Evolutionary conservation across 2,113 vertebrate genomes (phyloP).

Genomic region (Lontra canadensis): DNA sequence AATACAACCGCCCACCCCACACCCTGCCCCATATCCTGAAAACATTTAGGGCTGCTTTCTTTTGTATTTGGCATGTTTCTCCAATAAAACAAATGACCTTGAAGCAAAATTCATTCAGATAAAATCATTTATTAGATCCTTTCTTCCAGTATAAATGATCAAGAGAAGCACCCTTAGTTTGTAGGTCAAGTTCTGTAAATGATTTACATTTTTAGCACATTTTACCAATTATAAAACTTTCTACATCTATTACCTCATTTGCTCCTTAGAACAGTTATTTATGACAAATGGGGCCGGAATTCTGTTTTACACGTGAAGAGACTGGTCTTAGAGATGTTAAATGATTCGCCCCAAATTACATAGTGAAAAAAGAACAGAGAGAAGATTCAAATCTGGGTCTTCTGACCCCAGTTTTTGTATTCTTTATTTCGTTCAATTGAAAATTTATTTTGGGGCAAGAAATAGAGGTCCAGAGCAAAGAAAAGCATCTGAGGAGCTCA

Average conservation of each 20-base stretch:
- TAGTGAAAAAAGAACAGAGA: background rate
- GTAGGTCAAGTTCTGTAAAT: background rate
- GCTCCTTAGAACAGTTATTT: background rate
- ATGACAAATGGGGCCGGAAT: background rate
- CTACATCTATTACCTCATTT: background rate
- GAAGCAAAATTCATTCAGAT: background rate
- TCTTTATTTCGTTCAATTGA: background rate
- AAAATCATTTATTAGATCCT: background rate
- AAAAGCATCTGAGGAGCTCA: background rate
- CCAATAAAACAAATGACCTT: background rate
- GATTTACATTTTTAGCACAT: background rate
- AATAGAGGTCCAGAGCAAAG: background rate
- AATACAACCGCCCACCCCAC: background rate
- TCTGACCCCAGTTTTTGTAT: background rate
- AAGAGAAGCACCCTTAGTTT: background rate
- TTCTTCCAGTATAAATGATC: background rate
- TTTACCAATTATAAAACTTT: background rate
- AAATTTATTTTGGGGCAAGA: background rate
- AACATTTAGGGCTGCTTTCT: background rate
- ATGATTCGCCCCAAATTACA: background rate
- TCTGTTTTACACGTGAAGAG: background rate
- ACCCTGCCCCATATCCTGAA: background rate
- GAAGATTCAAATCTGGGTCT: background rate
- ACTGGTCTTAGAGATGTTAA: background rate
- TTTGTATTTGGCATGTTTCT: background rate